These are phyloP conservation scores for Meloidogyne floridensis DNA, from an alignment of 1,140 invertebrate species.

Conservation along the genomic window DNA sequence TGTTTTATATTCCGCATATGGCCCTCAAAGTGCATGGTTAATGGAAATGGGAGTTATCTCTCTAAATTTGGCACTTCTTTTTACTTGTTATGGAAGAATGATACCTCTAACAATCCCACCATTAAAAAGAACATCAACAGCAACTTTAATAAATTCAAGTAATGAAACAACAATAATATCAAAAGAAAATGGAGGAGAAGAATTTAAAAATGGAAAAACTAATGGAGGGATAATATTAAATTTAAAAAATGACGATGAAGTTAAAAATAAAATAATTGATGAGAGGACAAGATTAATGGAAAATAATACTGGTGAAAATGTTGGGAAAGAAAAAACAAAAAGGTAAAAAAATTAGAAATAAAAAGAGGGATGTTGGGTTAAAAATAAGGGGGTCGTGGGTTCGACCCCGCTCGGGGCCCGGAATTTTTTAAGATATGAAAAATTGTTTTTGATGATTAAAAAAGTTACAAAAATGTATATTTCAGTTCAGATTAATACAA, in stretches of 20 bases:
- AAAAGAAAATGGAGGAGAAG: background rate
- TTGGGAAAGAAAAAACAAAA: background rate
- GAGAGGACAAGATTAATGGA: constrained; percentile 2
- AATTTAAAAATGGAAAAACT: background rate
- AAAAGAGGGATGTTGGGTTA: too few species aligned
- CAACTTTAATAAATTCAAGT: background rate
- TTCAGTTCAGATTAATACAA: too few species aligned
- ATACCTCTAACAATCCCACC: constrained; percentile 17
- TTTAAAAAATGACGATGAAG: background rate
- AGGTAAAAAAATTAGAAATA: background rate
- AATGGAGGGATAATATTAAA: background rate
- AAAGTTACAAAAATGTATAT: too few species aligned
- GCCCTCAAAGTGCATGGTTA: constrained; percentile 34
- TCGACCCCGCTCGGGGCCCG: too few species aligned
- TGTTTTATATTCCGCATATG: constrained; percentile 38
- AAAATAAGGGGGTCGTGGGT: too few species aligned
- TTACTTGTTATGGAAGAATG: constrained; percentile 40
- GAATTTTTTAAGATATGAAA: too few species aligned
- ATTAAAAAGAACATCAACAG: constrained; percentile 7
- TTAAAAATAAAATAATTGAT: background rate
- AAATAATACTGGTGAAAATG: background rate
- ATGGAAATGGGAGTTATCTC: constrained; percentile 40
- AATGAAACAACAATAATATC: background rate
- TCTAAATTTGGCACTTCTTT: constrained; percentile 37
- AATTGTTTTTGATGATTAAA: too few species aligned